Base-by-base conservation (phyloP, 2,113 vertebrate species). In the Himantopus leucocephalus region DNA sequence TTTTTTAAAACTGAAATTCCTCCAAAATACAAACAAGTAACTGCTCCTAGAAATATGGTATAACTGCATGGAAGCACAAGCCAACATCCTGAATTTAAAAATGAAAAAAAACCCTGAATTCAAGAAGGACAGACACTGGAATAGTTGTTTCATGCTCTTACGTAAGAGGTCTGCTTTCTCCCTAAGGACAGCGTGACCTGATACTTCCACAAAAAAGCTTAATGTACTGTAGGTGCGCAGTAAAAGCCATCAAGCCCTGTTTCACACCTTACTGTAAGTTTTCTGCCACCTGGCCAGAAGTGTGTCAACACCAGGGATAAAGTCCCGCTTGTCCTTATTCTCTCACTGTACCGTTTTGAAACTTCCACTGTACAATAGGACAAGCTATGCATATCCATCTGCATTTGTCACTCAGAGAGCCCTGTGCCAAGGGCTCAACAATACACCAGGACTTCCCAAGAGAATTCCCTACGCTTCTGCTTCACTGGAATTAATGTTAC, bases 141-240 rank as follows among this genome's bases (percentile, higher is more conserved):
- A 34, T 15, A 16, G 9, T 10, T 45, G 9, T 39, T 71, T 84
- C 8, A 59, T 35, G 17, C 5, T 77, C 3, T 83, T 66, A 32
- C 9, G 1, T 14, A n/a, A 73, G 27, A 70, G 5, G 2, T 55
- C 23, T 12, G 3, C 58, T 47, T 83, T 76, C 23, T 85, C 14
- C 29, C 27, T 53, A 41, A 74, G 0, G 14, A 35, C 29, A 62
- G 3, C 4, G 34, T 16, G 6, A 78, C 53, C 14, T 0, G 1
- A 9, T 16, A 41, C 14, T 12, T 66, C 18, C 35, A 68, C 14
- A 63, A 35, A 66, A 78, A 32, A 22, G 5, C 6, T 43, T 53
- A 60, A 34, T 3, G 1, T 45, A 5, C n/a, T 30, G 21, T 59
- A 75, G 10, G 3, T 68, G 20, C 2, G 1, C 22, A 27, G 10